Percentiles rank a stretch among this genome's conserved stretches.
phyloP scores from a whole-genome alignment of 2,797 vertebrate genomes.

The Myripristis murdjan region DNA sequence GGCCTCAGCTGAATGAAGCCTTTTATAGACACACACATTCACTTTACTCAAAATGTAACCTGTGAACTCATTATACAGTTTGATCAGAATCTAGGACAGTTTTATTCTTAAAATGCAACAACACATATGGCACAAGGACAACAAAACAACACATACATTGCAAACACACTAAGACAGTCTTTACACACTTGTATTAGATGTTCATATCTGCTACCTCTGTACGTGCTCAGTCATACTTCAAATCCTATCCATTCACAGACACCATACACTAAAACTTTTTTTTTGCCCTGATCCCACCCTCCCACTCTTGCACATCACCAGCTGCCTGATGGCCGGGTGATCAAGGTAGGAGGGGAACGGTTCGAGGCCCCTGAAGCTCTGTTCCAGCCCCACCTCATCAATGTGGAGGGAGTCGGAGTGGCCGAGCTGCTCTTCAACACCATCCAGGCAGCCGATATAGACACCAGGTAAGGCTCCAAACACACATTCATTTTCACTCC shows the following conservation, averaged over 20 bases:
- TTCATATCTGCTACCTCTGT: conserved; percentile 26
- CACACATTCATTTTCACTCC: not conserved
- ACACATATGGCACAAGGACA: no score
- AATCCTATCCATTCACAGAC: conserved; percentile 45
- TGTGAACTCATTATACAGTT: conserved; percentile 13
- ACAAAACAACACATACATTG: no score
- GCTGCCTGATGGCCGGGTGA: conserved; percentile 98
- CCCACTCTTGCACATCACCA: conserved; percentile 69
- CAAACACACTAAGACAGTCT: no score
- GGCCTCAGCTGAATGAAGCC: conserved; percentile 83
- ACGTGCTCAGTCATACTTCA: conserved; percentile 45
- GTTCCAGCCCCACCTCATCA: conserved; percentile 99
- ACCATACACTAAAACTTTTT: conserved; percentile 27
- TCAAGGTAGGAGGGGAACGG: conserved; percentile 98
- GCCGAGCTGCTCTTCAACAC: conserved; percentile 99
- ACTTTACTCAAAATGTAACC: conserved; percentile 38
- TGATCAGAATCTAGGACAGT: conserved; percentile 11
- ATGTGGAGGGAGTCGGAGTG: conserved; percentile 97
- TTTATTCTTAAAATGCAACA: conserved; percentile 20
- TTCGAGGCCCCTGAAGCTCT: conserved; percentile 98
- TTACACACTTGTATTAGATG: no score
- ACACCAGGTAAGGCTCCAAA: conserved; percentile 90
- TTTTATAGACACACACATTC: conserved; percentile 72
- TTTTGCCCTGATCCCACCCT: conserved; percentile 46
- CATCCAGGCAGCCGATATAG: conserved; percentile 98